Base-by-base conservation (phyloP, 2,888 invertebrate genomes). In the Cephalotes varians region DNA sequence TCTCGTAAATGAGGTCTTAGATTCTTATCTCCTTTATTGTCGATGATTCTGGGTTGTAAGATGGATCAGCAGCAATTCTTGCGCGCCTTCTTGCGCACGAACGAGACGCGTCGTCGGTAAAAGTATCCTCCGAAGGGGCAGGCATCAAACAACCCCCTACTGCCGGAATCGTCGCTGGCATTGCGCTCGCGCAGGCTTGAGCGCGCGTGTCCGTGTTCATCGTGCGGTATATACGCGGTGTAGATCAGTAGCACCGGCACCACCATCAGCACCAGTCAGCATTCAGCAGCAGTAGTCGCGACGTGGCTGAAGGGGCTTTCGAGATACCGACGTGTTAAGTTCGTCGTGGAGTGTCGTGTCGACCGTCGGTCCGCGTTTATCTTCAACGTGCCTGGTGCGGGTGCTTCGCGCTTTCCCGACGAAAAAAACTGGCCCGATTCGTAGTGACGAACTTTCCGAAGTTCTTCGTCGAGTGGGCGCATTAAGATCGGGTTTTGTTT, bases 121-220 rank as follows among this genome's bases (percentile, higher is more conserved):
- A 81, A 86, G 76, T 51, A 82, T 85, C 86, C 85, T 85, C 49
- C 81, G 84, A 85, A 85, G 86, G 85, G 89, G 87, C 86, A 87
- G 87, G 89, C 44, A 88, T 87, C 56, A 88, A 89, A 87, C 87
- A 89, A 89, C 89, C 88, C 77, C 88, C 88, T 89, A 86, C 87
- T 81, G 84, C 83, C 77, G 84, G 89, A 87, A 87, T 88, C 84
- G 86, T 81, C 89, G 76, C 9, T 86, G 85, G 88, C 84, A 89
- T 86, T 92, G 93, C 92, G 92, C 92, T 89, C 89, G 90, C 90
- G 92, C 91, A 91, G 82, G 83, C 81, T 82, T 85, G 90, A 73
- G 86, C 90, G 91, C 91, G 91, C 91, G 91, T 91, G 91, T 90
- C 91, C 90, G 85, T 87, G 90, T 89, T 89, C 87, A 69, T 84